Evolutionary conservation across 2,888 invertebrate genomes (phyloP), one percentile per base, ranked within the genome.

Genomic region (Epinotia ramella): DNA sequence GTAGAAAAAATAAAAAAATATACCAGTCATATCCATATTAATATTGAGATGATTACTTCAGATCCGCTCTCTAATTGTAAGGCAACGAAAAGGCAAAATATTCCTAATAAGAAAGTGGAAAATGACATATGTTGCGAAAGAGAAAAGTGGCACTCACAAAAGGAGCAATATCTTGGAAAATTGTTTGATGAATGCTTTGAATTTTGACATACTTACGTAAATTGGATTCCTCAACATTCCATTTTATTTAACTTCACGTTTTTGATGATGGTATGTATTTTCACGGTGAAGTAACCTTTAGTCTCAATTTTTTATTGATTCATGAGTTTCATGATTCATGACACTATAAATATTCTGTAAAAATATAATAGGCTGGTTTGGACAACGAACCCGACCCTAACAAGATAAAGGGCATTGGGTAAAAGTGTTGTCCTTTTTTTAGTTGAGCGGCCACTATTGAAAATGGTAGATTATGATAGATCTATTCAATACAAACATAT

Each of bases 111-210:
- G 18, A 62, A 53, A 63, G 33, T 53, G 49, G 49, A n/a, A 40
- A 64, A 53, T 28, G n/a, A 44, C 18, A 44, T 44, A 44, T 40
- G 59, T 44, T 40, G 40, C 13, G 13, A 44, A 56, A 24, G 44
- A 44, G 49, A 62, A 73, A 67, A 67, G 3, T 12, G 66, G 62
- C 67, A 28, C 40, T 53, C 60, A 20, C 46, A 68, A 69, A 60
- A 67, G 60, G 63, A 73, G 53, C 63, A 63, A 73, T 73, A 67
- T 73, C 24, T 53, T 28, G 57, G 53, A 63, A 69, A 68, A 69
- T 73, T 53, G 56, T 73, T 67, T 67, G 62, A 73, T 24, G 62
- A 73, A 53, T 62, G 46, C 57, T 62, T 73, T 63, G 18, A 57
- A 13, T 68, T 57, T 68, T 53, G 4, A 56, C n/a, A 46, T 68